phyloP scores from a whole-genome alignment of 2,113 vertebrate species.

The Miniopterus natalensis region DNA sequence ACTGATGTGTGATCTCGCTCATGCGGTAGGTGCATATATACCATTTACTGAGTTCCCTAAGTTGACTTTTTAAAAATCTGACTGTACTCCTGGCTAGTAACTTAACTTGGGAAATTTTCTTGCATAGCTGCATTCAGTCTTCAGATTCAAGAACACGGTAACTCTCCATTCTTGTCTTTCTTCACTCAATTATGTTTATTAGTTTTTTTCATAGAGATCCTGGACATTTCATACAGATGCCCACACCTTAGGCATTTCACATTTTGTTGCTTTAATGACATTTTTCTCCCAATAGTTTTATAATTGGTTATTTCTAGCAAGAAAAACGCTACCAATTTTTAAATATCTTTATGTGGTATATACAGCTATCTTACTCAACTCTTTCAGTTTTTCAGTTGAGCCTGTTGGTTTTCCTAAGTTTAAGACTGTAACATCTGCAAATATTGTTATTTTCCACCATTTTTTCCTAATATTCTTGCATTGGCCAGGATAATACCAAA shows the following conservation, averaged over 20 bases:
- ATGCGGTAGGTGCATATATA: background rate
- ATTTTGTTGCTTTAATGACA: slow-evolving; percentile 11
- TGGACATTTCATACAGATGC: background rate
- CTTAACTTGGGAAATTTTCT: slow-evolving; percentile 25
- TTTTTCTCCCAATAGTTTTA: slow-evolving; percentile 45
- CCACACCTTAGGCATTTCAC: background rate
- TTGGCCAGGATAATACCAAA: background rate
- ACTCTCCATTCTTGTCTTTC: background rate
- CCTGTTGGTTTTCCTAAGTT: slow-evolving; percentile 48
- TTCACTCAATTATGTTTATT: background rate
- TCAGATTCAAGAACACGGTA: background rate
- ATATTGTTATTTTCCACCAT: background rate
- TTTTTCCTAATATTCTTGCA: background rate
- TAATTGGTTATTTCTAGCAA: background rate
- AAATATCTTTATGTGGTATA: slow-evolving; percentile 24
- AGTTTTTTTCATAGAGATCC: background rate
- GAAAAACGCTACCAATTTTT: slow-evolving; percentile 37
- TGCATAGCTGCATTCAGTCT: background rate
- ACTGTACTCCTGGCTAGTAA: background rate
- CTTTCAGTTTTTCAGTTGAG: background rate
- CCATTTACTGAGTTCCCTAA: background rate
- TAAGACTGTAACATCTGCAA: slow-evolving; percentile 17
- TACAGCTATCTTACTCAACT: background rate
- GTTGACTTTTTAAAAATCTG: background rate
- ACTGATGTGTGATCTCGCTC: background rate